Evolutionary conservation across 1,140 invertebrate species (phyloP), one percentile per base, ranked within the genome.

Genomic region (Neuroterus valhalla): DNA sequence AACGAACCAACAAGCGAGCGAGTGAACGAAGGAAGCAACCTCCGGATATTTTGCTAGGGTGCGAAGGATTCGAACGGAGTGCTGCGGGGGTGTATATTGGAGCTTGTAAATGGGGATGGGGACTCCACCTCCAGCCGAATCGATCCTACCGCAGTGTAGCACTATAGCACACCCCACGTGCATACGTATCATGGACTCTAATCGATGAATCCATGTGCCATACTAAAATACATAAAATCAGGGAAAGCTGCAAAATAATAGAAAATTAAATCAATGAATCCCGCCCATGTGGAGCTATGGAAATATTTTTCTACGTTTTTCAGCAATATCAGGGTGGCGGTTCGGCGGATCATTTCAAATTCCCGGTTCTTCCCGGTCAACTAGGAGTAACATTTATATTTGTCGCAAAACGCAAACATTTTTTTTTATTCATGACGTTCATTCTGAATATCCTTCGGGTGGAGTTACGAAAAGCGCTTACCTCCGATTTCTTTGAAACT

Each of bases 71-170:
- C 71, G 71, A 71, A 76, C 76, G 70, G 42, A 68, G 71, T 74
- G 76, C 78, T 78, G 78, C 74, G 81, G 82, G 85, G 83, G 77
- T 84, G 83, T 86, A 87, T 88, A 86, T 89, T 86, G 83, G 83
- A 77, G 82, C 81, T 89, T 87, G 85, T 88, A 88, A 89, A 87
- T 85, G 83, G 81, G 79, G 79, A 71, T 79, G 78, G 76, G 77
- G 78, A 71, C 70, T 78, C 62, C 72, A 76, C 84, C 86, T 84
- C 86, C 81, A 81, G 79, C 76, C 86, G 85, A 89, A 89, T 89
- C 87, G 88, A 88, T 89, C 86, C 85, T 79, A 87, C 87, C 86
- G 87, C 88, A 88, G 84, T 87, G 84, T 85, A 83, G 84, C 83
- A 79, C 85, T 87, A 85, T 88, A 88, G 6, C 10, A 83, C 82